These are phyloP conservation scores for Spicauda simplicius DNA, from an alignment of 2,888 invertebrate genomes.

Conservation along the genomic window DNA sequence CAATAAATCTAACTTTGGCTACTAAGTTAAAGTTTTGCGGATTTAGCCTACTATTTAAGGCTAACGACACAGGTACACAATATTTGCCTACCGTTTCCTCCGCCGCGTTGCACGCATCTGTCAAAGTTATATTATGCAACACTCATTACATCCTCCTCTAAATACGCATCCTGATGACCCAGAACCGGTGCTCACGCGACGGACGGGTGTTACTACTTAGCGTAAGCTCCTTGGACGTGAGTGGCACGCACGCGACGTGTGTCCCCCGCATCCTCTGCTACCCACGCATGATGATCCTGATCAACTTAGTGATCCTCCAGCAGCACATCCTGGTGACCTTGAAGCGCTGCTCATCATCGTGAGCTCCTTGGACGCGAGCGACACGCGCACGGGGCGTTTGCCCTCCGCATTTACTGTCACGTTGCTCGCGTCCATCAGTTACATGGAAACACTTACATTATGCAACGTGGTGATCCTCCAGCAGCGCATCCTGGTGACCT, in stretches of 20 bases:
- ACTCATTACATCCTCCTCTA: too few relatives aligned
- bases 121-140: conserved; percentile 85
- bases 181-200: conserved; percentile 37
- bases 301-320: conserved; percentile 98
- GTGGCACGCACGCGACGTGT: conserved; percentile 85
- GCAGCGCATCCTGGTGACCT: conserved; percentile 97
- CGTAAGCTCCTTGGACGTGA: conserved; percentile 69
- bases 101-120: too few relatives aligned
- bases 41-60: too few relatives aligned
- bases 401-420: too few relatives aligned
- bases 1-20: too few relatives aligned
- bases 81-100: too few relatives aligned
- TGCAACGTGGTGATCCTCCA: conserved; percentile 97
- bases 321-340: conserved; percentile 98
- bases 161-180: too few relatives aligned
- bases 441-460: conserved; percentile 69
- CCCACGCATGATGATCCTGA: too few relatives aligned
- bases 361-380: conserved; percentile 88
- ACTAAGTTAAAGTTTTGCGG: too few relatives aligned
- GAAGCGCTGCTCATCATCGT: conserved; percentile 92
- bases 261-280: conserved; percentile 53
- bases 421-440: neutral
- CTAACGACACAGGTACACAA: too few relatives aligned
- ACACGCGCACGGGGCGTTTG: too few relatives aligned
- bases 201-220: conserved; percentile 84